Base-by-base conservation (phyloP, 2,797 vertebrate genomes). In the Eulemur albifrons region DNA sequence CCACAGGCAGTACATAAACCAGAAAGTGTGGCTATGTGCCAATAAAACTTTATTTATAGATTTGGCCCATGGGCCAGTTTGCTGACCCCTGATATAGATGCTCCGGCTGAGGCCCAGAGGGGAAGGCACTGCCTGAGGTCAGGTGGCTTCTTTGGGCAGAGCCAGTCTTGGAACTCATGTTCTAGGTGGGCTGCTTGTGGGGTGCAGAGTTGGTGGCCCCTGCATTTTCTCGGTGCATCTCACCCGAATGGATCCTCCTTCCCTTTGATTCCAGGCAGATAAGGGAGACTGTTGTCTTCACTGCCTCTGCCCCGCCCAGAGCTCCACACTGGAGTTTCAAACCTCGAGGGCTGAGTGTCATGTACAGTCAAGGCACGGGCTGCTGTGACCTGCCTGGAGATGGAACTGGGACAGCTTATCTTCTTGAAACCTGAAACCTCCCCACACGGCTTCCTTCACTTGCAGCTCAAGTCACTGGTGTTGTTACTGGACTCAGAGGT, bases 341-440 rank as follows among this genome's bases (percentile, higher is more conserved):
- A 76, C 45, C 48, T n/a, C 4, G 0, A 30, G 25, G 11, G 80
- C 9, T n/a, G 89, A n/a, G 40, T 86, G 69, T 94, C 45, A 7
- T 2, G 8, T 7, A 21, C 21, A 18, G 30, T 6, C 43, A 69
- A 67, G 77, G 73, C 43, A 48, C 45, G 35, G 50, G 57, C 20
- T 0, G 1, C 35, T 40, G 50, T 5, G 30, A n/a, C 30, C 88
- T 23, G 17, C 40, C 0, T 0, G 48, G 40, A 13, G 45, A 8
- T n/a, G 50, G 27, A 89, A 70, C 57, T 13, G 50, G 73, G 73
- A 23, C 92, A 14, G 9, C 4, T 69, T 52, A 82, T 79, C 89
- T 76, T 84, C 69, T 30, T 30, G 92, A 65, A 87, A 88, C 20
- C 2, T 6, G 52, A 90, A 54, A 80, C 65, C 43, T 83, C 80